Percentiles rank a stretch among this genome's conserved stretches.
These are phyloP conservation scores for Drosophila novamexicana DNA, from an alignment of 1,140 invertebrate species.

Conservation along the genomic window DNA sequence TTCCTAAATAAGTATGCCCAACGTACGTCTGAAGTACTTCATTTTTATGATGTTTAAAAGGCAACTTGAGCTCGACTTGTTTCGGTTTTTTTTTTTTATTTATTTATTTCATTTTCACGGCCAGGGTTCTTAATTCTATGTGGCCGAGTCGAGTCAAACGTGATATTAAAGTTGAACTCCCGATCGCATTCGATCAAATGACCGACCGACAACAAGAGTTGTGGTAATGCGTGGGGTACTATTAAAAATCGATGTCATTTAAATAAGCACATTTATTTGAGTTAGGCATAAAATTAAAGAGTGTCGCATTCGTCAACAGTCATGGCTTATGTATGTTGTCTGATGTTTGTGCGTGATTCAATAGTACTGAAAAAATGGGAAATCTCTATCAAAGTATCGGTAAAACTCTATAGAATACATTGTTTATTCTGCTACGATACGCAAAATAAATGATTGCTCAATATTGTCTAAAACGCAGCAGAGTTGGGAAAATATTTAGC, in stretches of 20 bases:
- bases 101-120: conserved; percentile 48
- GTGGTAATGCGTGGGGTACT: conserved; percentile 23
- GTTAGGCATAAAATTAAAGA: conserved; percentile 24
- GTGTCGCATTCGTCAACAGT: conserved; percentile 43
- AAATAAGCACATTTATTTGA: conserved; percentile 46
- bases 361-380: not conserved
- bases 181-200: conserved; percentile 40
- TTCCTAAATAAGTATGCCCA: conserved; percentile 14
- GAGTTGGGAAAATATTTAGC: not conserved
- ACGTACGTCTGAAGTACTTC: conserved; percentile 50
- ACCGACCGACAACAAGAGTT: conserved; percentile 43
- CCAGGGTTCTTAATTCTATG: conserved; percentile 49
- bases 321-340: not conserved
- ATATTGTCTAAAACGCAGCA: too few species aligned
- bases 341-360: conserved; percentile 29
- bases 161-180: conserved; percentile 46
- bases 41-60: conserved; percentile 59
- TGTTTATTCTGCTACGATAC: too few species aligned
- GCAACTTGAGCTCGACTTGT: conserved; percentile 35
- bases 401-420: too few species aligned
- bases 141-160: conserved; percentile 50
- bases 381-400: not conserved
- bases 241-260: conserved; percentile 41
- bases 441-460: too few species aligned
- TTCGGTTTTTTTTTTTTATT: conserved; percentile 15